phyloP scores from a whole-genome alignment of 2,797 vertebrate genomes.

The Benthosema pterotum region DNA sequence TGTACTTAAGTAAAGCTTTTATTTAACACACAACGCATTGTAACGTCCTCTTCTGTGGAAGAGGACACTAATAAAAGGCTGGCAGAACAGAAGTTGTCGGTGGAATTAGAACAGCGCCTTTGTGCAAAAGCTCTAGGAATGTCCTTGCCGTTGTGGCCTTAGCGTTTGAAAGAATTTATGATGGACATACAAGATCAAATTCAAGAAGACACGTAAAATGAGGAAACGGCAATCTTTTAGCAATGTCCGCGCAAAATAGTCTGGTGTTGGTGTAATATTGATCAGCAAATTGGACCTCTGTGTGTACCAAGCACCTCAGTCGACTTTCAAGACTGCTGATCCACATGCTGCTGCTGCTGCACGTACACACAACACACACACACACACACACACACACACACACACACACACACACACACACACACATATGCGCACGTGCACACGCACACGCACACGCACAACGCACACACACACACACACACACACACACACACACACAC shows the following conservation, averaged over 20 bases:
- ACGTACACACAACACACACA: no score
- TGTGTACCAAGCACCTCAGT: no score
- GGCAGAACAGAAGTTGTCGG: conserved; percentile 54
- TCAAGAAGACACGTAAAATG: conserved; percentile 40
- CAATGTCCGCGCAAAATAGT: conserved; percentile 32
- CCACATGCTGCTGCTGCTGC: no score
- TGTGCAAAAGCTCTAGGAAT: no score
- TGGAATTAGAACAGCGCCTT: conserved; percentile 56
- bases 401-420: conserved; percentile 3
- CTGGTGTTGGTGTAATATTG: conserved; percentile 50
- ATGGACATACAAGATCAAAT: conserved; percentile 7
- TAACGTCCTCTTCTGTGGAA: no score
- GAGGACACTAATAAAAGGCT: conserved; percentile 61
- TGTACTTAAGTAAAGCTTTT: no score
- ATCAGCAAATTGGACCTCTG: conserved; percentile 50
- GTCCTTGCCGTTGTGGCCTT: no score
- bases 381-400: conserved; percentile 17
- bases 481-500: conserved; percentile 14
- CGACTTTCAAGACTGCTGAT: no score
- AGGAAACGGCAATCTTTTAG: conserved; percentile 39
- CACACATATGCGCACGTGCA: conserved; percentile 6
- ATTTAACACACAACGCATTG: no score
- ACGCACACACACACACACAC: neutral
- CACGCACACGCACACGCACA: neutral
- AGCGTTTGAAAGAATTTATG: conserved; percentile 52